Evolutionary conservation across 35 echinoderm and acorn worm species (phyloP), one percentile per base, ranked within the genome.

Genomic region (Chiridota heheva): DNA sequence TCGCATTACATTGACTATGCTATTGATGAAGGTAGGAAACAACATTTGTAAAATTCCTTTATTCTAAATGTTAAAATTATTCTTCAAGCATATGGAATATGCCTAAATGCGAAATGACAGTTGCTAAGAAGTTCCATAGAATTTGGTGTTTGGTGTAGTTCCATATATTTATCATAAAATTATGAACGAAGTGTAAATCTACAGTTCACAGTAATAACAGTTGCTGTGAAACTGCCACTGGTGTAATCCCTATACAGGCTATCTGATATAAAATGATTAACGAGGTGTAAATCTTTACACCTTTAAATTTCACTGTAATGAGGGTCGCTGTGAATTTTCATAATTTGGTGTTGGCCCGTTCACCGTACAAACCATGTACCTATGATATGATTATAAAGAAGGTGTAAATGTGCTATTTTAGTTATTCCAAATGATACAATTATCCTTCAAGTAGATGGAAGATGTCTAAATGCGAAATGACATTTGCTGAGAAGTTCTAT

Each of bases 1-100:
- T 1, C 86, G 16, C 51, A 91, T 15, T 91, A 86, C 83, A 75
- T 77, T 18, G 76, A 85, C 10, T 91, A 44, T 36, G 51, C 80
- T 49, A 78, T 91, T 35, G 20, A 86, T 63, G 37, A 10, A 44
- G 46, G 89, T 91, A 31, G 28, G 38, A 5, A 70, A 26, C 4
- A 30, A 5, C 10, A 26, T 39, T 16, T 70, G 36, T 5, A 42
- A 0, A 47, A 27, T 8, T n/a, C 18, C 5, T 5, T 69, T 63
- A 63, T 10, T 13, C 13, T 26, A 63, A 13, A 63, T 63, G 7
- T 18, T 26, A 13, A 30, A 18, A 7, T 63, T 53, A 53, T 53
- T 10, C 10, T 53, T 53, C 22, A 13, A 13, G 48, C 48, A 53
- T 53, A 22, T 10, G 48, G 48, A 22, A 10, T 53, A 13, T 22